A percentile compares a stretch with the other conserved stretches of the same genome.
Evolutionary conservation across 2,888 invertebrate genomes (phyloP).

Genomic region (Plebejus melissa): DNA sequence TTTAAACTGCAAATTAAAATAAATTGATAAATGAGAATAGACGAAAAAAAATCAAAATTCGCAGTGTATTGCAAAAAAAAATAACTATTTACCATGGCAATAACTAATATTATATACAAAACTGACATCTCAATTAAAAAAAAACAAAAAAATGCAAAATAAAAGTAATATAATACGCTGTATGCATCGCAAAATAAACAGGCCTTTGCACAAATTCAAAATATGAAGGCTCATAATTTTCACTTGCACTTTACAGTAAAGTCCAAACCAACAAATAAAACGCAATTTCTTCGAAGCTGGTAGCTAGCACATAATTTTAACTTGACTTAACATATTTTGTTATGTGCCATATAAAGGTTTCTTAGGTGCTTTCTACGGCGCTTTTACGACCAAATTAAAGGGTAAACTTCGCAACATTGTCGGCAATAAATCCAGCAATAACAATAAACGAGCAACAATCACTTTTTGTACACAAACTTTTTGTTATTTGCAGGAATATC

Average conservation of each 20-base stretch:
- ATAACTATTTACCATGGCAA: not conserved
- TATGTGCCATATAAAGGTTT: constrained; percentile 25
- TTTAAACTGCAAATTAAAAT: not conserved
- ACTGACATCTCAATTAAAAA: too few relatives aligned
- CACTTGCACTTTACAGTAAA: not conserved
- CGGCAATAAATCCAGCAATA: constrained; percentile 42
- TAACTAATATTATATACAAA: too few relatives aligned
- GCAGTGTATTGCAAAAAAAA: not conserved
- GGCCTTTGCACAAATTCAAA: not conserved
- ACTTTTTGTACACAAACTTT: constrained; percentile 41
- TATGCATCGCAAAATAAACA: not conserved
- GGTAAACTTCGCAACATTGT: constrained; percentile 31
- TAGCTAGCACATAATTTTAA: constrained; percentile 1
- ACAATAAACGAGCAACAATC: constrained; percentile 39
- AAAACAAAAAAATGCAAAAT: too few relatives aligned
- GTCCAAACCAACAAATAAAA: constrained; percentile 12
- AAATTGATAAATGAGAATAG: not conserved
- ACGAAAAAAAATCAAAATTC: not conserved
- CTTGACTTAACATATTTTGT: constrained; percentile 23
- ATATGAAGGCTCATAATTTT: not conserved
- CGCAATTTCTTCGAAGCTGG: not conserved
- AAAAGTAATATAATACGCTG: too few relatives aligned
- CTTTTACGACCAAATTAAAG: constrained; percentile 27
- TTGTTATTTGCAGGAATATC: constrained; percentile 41
- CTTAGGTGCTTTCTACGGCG: constrained; percentile 19